These are phyloP conservation scores for Enteromius argenteus DNA, from an alignment of 2,797 vertebrate genomes.

Conservation along the genomic window DNA sequence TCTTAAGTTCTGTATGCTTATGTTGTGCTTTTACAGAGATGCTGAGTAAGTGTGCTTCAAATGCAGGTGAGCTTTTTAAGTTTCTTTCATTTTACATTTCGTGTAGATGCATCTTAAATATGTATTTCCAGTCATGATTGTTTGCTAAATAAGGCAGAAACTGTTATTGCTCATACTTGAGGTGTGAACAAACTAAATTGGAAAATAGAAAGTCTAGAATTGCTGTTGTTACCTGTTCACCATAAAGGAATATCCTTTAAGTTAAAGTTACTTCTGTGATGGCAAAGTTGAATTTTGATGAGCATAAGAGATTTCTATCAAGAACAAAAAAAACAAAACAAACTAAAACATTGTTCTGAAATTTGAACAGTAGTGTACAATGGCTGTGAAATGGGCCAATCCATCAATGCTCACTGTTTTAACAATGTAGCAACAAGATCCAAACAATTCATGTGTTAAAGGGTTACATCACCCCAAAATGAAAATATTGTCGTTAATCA, in stretches of 20 bases:
- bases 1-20: neutral
- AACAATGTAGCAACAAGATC: neutral
- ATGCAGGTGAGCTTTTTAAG: constrained; percentile 28
- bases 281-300: too few relatives aligned
- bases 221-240: neutral
- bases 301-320: too few relatives aligned
- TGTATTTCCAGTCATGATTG: neutral
- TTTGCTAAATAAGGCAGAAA: neutral
- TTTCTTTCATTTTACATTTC: neutral
- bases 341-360: too few relatives aligned
- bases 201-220: neutral
- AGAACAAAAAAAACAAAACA: too few relatives aligned
- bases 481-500: too few relatives aligned
- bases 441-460: neutral
- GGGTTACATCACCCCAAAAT: too few relatives aligned
- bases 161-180: neutral
- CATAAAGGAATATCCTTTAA: neutral
- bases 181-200: neutral
- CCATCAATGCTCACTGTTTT: neutral
- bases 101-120: neutral
- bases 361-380: too few relatives aligned
- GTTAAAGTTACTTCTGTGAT: too few relatives aligned
- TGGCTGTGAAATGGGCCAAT: neutral
- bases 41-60: constrained; percentile 5
- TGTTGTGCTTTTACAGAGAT: constrained; percentile 29